Conservation (phyloP, 2,797 vertebrate genomes). For the Zenarchopterus dispar region DNA sequence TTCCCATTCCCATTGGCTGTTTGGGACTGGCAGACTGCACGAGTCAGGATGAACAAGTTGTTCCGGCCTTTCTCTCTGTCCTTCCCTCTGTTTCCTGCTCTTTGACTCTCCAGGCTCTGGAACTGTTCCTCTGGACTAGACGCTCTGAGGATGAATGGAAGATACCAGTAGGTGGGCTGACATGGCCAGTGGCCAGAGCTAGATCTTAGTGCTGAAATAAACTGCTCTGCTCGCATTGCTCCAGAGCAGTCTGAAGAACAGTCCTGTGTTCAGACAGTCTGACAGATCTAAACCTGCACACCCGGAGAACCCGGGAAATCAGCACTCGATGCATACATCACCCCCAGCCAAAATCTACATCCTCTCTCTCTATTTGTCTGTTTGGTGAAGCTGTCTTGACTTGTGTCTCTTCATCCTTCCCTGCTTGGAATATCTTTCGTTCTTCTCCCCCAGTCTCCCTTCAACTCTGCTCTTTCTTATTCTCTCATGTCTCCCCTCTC, state of each 20-base stretch:
- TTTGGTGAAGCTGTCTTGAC: slow-evolving; percentile 63
- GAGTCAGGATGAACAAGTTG: slow-evolving; percentile 76
- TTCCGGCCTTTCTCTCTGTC: slow-evolving; percentile 60
- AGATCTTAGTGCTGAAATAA: slow-evolving; percentile 37
- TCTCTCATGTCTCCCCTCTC: slow-evolving; percentile 75
- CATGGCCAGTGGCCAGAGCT: slow-evolving; percentile 13
- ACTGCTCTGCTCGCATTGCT: slow-evolving; percentile 51
- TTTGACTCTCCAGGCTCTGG: slow-evolving; percentile 44
- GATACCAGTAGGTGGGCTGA: slow-evolving; percentile 29
- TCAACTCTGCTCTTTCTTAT: slow-evolving; percentile 76
- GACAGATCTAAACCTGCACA: slow-evolving; percentile 79
- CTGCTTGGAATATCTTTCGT: slow-evolving; percentile 60
- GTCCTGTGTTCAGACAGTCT: slow-evolving; percentile 76
- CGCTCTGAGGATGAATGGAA: slow-evolving; percentile 41
- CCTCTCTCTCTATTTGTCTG: slow-evolving; percentile 61
- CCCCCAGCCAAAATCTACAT: slow-evolving; percentile 69
- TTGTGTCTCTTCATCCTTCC: slow-evolving; percentile 69
- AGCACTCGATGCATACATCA: slow-evolving; percentile 62
- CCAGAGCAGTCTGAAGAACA: slow-evolving; percentile 52
- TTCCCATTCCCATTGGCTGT: slow-evolving; percentile 80
- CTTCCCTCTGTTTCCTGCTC: slow-evolving; percentile 35
- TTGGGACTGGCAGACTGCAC: slow-evolving; percentile 68
- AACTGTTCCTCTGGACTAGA: slow-evolving; percentile 33
- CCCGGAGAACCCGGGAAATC: slow-evolving; percentile 68
- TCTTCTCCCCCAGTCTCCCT: slow-evolving; percentile 53